Conservation (phyloP, 2,113 vertebrate species). For the Ictalurus furcatus region DNA sequence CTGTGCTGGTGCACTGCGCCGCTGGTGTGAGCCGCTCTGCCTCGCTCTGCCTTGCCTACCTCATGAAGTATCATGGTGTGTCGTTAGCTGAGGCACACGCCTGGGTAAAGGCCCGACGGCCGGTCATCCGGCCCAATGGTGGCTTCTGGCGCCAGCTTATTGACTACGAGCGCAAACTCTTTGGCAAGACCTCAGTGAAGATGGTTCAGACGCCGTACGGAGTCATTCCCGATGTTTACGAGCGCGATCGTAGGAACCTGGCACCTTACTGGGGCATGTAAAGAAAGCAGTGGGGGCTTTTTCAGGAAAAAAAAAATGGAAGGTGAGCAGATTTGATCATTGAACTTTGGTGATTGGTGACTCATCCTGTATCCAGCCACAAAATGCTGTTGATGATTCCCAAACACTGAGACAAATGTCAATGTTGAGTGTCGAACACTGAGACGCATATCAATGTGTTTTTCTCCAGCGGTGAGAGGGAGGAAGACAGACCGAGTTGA, state of each 20-base stretch:
- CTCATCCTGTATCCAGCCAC: conserved; percentile 25
- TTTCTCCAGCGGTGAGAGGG: conserved; percentile 35
- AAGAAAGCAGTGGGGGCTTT: conserved; percentile 31
- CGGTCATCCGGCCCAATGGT: conserved; percentile 91
- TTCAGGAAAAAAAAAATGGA: conserved; percentile 20
- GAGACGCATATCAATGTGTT: conserved; percentile 22
- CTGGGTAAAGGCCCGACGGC: conserved; percentile 93
- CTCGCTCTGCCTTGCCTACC: conserved; percentile 94
- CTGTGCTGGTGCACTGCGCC: conserved; percentile 91
- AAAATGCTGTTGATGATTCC: neutral
- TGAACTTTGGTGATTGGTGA: neutral
- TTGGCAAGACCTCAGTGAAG: conserved; percentile 91
- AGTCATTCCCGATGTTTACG: conserved; percentile 90
- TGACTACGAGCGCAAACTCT: conserved; percentile 95
- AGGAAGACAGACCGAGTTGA: conserved; percentile 49
- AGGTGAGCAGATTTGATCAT: conserved; percentile 29
- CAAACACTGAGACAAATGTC: conserved; percentile 17
- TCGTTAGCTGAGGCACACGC: conserved; percentile 91
- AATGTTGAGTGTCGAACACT: conserved; percentile 8
- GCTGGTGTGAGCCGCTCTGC: conserved; percentile 94
- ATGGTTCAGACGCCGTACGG: conserved; percentile 96
- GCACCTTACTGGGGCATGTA: conserved; percentile 93
- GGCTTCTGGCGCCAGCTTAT: conserved; percentile 98
- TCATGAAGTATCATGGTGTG: conserved; percentile 95
- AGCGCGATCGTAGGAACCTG: conserved; percentile 88